These are phyloP conservation scores for Emys orbicularis DNA, from an alignment of 2,797 vertebrate genomes.

Conservation along the genomic window DNA sequence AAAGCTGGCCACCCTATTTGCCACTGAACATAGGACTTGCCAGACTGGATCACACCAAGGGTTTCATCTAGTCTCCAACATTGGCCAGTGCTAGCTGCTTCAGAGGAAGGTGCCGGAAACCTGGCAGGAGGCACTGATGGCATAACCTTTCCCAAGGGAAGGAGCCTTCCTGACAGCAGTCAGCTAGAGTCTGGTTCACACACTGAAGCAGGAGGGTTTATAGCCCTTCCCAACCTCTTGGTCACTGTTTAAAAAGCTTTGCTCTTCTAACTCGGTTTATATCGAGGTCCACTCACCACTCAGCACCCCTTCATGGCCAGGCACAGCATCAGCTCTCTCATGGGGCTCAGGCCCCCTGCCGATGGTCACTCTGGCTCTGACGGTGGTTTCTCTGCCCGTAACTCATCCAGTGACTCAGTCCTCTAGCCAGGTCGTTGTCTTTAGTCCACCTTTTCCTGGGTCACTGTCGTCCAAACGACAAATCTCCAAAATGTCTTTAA, in stretches of 20 bases:
- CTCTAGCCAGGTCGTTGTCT: neutral
- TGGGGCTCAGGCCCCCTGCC: neutral
- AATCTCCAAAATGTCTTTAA: neutral
- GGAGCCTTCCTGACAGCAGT: neutral
- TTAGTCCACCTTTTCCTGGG: neutral
- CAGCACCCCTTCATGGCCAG: too few species aligned
- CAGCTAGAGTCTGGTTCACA: rapidly evolving
- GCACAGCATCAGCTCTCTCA: neutral
- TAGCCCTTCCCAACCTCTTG: neutral
- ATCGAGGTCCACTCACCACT: neutral
- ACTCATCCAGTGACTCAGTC: neutral
- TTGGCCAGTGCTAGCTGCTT: neutral
- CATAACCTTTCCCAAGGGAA: neutral
- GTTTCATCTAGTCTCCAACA: neutral
- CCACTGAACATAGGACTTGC: neutral
- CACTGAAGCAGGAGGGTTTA: neutral
- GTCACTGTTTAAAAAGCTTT: rapidly evolving
- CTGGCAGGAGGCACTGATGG: neutral
- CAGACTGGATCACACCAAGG: too few species aligned
- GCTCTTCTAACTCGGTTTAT: neutral
- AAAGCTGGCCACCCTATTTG: neutral
- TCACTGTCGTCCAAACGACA: neutral
- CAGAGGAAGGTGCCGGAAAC: neutral
- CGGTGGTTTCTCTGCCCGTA: neutral
- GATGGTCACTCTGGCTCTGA: neutral